Conservation (phyloP, 35 echinoderm and acorn worm genomes). For the Patiria miniata region DNA sequence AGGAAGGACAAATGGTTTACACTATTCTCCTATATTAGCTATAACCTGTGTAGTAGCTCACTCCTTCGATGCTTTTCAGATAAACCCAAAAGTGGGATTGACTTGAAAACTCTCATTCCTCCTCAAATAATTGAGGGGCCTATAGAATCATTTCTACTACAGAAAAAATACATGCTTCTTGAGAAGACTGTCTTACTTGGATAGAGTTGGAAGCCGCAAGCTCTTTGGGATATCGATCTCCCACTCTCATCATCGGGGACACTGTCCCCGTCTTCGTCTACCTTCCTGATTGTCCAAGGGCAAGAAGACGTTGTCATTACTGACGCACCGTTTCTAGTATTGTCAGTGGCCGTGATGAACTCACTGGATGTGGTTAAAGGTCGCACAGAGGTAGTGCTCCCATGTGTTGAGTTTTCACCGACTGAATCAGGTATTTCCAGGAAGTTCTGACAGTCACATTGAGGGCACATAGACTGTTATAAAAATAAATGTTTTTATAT, state of each 20-base stretch:
- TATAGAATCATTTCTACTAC: too few species aligned
- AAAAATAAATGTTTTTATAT: not conserved
- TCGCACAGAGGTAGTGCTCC: not conserved
- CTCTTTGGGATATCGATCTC: not conserved
- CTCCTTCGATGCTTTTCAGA: too few species aligned
- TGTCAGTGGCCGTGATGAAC: not conserved
- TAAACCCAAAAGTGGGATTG: too few species aligned
- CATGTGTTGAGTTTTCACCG: not conserved
- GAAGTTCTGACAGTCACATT: not conserved
- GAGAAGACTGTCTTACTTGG: too few species aligned
- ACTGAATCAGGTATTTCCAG: not conserved
- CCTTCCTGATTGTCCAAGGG: not conserved
- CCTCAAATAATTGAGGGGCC: too few species aligned
- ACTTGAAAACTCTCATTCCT: too few species aligned
- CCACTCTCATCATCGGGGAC: not conserved
- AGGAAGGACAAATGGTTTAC: too few species aligned
- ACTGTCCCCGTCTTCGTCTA: not conserved
- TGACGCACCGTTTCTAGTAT: not conserved
- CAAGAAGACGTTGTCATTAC: not conserved
- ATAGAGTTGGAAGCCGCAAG: too few species aligned
- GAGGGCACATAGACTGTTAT: not conserved
- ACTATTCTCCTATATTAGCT: too few species aligned
- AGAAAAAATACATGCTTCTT: too few species aligned
- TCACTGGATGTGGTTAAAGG: not conserved
- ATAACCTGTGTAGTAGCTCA: too few species aligned